Evolutionary conservation across 2,888 invertebrate genomes (phyloP).

Genomic region (Dynastes maya): DNA sequence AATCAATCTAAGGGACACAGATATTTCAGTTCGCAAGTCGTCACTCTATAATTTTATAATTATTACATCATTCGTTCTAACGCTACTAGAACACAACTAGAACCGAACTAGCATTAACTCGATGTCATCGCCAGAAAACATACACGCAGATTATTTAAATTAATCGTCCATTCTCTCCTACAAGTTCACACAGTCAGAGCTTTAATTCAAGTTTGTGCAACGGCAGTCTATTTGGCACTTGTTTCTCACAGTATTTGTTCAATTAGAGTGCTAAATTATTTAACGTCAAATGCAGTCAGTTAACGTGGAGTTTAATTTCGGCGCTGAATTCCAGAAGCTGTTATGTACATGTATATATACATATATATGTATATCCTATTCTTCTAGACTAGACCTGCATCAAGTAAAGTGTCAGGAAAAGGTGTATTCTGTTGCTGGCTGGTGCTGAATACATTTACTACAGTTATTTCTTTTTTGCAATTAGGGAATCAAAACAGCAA

Average conservation of each 20-base stretch:
- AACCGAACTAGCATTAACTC: neutral
- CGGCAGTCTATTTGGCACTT: conserved; percentile 18
- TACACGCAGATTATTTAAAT: conserved; percentile 16
- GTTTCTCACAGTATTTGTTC: conserved; percentile 24
- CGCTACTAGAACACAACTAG: neutral
- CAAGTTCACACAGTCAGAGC: neutral
- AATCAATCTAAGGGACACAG: too few relatives aligned
- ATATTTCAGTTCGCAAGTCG: neutral
- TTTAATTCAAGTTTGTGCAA: conserved; percentile 17
- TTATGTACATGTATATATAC: neutral
- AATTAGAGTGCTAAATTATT: conserved; percentile 16
- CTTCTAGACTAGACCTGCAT: conserved; percentile 5
- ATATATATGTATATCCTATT: neutral
- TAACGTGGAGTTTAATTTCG: conserved; percentile 21
- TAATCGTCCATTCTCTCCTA: conserved; percentile 8
- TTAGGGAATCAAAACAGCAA: too few relatives aligned
- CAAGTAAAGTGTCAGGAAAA: conserved; percentile 15
- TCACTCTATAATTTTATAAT: neutral
- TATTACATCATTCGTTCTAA: neutral
- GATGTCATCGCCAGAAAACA: conserved; percentile 18
- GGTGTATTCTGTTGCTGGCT: neutral
- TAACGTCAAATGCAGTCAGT: conserved; percentile 25
- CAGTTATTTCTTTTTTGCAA: too few relatives aligned
- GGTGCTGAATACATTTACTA: too few relatives aligned
- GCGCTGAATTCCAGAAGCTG: conserved; percentile 4